Base-by-base conservation (phyloP, 2,888 invertebrate species). In the Dorcus hopei region DNA sequence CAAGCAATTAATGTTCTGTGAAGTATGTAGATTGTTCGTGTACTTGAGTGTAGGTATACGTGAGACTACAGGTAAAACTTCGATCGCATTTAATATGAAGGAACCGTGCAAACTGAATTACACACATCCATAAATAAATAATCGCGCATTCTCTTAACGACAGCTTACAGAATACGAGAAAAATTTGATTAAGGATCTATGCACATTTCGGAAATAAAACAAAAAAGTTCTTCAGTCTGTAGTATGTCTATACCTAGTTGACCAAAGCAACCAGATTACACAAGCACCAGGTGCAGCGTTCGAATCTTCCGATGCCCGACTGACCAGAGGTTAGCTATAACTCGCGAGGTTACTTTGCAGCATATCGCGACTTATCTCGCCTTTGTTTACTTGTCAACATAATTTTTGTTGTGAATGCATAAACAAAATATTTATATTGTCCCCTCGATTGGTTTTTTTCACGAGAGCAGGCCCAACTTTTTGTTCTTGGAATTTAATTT, bases 351-450 rank as follows among this genome's bases (percentile, higher is more conserved):
- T 77, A 76, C 75, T 73, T 75, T 71, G 73, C 74, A 73, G 76
- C 76, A 77, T 77, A 77, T 77, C 77, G 74, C 75, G 75, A 76
- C 77, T 77, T 77, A 78, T 78, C 78, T 78, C 77, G 76, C 78
- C 78, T 78, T 79, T 79, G 79, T 79, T 79, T 77, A 74, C 77
- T 77, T 78, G 78, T 79, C 79, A 78, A 78, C 78, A 79, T 79
- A 79, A 79, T 79, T 79, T 79, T 78, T 77, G 77, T 73, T 73
- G 76, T 72, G 78, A 77, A 79, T 78, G 77, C 79, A 79, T 79
- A 78, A 78, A 78, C 78, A 77, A 79, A 78, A 79, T 79, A 79
- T 79, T 79, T 79, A 79, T 79, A 79, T 77, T 78, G 79, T 79
- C 77, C 77, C 74, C 74, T 70, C 74, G 77, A 74, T 75, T 75